Evolutionary conservation across 1,140 invertebrate genomes (phyloP).

Genomic region (Dinoponera quadriceps): DNA sequence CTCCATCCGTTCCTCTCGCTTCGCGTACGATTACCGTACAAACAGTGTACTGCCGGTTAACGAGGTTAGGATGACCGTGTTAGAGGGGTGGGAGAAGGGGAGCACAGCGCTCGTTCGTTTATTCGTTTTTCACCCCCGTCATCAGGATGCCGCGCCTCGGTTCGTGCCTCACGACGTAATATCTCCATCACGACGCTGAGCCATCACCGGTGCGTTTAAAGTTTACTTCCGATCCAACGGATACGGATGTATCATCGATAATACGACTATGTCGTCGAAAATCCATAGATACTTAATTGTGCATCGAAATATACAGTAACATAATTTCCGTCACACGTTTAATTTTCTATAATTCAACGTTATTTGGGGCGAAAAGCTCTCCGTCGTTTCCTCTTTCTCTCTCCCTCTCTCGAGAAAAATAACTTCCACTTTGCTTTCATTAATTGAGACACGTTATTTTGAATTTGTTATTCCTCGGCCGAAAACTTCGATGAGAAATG

Average conservation of each 20-base stretch:
- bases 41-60: slow-evolving; percentile 79
- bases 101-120: slow-evolving; percentile 70
- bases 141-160: slow-evolving; percentile 60
- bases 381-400: neutral
- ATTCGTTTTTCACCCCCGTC: slow-evolving; percentile 80
- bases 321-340: no score
- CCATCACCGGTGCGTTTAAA: slow-evolving; percentile 29
- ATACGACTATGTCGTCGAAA: slow-evolving; percentile 18
- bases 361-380: neutral
- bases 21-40: slow-evolving; percentile 76
- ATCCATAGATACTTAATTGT: slow-evolving; percentile 18
- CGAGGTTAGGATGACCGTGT: slow-evolving; percentile 80
- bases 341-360: neutral
- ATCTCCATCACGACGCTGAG: slow-evolving; percentile 44
- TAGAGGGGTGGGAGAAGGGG: slow-evolving; percentile 65
- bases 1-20: slow-evolving; percentile 60
- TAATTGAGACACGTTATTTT: slow-evolving; percentile 26
- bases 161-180: slow-evolving; percentile 41
- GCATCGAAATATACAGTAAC: slow-evolving; percentile 12
- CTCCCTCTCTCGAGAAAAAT: neutral
- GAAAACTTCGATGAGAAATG: slow-evolving; percentile 29
- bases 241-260: slow-evolving; percentile 31
- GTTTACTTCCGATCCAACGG: slow-evolving; percentile 44
- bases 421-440: neutral
- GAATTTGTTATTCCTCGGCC: slow-evolving; percentile 22